Evolutionary conservation across 2,797 vertebrate genomes (phyloP).

Genomic region (Spinus pinus): DNA sequence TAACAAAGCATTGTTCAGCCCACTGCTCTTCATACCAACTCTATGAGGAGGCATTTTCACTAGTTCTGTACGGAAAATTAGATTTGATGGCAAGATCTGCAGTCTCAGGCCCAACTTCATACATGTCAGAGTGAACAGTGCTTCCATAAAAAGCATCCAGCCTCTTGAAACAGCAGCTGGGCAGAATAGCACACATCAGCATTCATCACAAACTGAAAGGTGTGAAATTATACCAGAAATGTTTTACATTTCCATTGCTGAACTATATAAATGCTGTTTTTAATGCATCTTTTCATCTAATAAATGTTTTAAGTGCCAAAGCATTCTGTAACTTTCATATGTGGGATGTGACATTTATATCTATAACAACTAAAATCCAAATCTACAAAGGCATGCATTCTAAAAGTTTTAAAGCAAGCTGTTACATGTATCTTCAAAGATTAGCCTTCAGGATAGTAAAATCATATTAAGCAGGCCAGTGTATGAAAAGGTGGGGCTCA

Average conservation of each 20-base stretch:
- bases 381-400: neutral
- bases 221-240: neutral
- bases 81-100: neutral
- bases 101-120: neutral
- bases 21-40: neutral
- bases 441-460: neutral
- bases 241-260: neutral
- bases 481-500: neutral
- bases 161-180: neutral
- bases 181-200: neutral
- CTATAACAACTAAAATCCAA: neutral
- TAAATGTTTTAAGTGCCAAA: constrained; percentile 14
- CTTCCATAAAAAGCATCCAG: neutral
- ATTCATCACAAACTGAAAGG: neutral
- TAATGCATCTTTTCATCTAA: neutral
- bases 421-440: neutral
- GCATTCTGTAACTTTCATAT: neutral
- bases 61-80: neutral
- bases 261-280: neutral
- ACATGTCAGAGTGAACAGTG: neutral
- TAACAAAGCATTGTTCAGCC: neutral
- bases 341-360: neutral
- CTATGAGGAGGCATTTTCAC: neutral
- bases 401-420: neutral
- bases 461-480: neutral